Conservation (phyloP, 2,797 vertebrate genomes). For the Squalus acanthias region DNA sequence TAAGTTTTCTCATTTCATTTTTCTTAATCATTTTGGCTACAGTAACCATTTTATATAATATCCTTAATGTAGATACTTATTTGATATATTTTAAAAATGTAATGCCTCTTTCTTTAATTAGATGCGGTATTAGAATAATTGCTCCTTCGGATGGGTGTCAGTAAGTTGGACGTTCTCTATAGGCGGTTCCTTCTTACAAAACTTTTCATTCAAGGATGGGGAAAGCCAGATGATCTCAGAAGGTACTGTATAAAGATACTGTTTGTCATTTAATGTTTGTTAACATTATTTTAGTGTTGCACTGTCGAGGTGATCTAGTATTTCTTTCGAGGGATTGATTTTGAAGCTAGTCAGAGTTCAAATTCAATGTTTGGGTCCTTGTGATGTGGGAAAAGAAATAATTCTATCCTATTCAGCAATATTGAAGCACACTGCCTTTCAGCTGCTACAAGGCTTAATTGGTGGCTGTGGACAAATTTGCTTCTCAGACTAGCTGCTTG, state of each 20-base stretch:
- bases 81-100: not conserved
- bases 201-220: constrained; percentile 96
- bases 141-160: constrained; percentile 79
- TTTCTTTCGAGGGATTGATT: not conserved
- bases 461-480: not conserved
- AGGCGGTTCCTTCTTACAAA: constrained; percentile 90
- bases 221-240: constrained; percentile 90
- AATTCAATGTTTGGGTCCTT: not conserved
- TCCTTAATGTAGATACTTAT: not conserved
- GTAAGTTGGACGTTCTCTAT: constrained; percentile 90
- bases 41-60: not conserved
- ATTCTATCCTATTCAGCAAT: not conserved
- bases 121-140: constrained; percentile 56
- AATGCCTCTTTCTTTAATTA: constrained; percentile 44
- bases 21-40: not conserved
- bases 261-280: not conserved
- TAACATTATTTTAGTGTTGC: not conserved
- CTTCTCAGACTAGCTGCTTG: not conserved
- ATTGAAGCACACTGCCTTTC: not conserved
- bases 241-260: constrained; percentile 57
- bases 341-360: not conserved
- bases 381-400: not conserved
- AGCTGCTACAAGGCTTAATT: not conserved
- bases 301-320: not conserved
- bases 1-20: not conserved